A percentile compares a stretch with the other conserved stretches of the same genome.
These are phyloP conservation scores for Agrochola circellaris DNA, from an alignment of 2,888 invertebrate species.

Conservation along the genomic window DNA sequence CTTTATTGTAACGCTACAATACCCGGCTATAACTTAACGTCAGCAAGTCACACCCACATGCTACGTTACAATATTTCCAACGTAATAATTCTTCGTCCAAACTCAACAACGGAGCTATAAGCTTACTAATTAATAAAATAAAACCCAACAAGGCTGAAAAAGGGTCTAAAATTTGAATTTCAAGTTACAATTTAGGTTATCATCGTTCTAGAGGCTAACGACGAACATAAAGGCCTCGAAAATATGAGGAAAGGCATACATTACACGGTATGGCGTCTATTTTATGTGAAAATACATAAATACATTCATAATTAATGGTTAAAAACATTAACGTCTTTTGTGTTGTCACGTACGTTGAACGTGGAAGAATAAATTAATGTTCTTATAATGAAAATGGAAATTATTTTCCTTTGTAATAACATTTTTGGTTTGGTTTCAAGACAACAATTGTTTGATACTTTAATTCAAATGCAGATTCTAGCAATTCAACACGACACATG, in stretches of 20 bases:
- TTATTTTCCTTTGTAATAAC: slow-evolving; percentile 24
- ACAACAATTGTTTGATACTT: not conserved
- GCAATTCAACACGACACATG: not conserved
- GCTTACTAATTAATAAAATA: slow-evolving; percentile 55
- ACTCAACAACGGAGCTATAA: slow-evolving; percentile 26
- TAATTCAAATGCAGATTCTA: slow-evolving; percentile 9
- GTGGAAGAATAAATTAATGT: slow-evolving; percentile 51
- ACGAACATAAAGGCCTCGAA: slow-evolving; percentile 40
- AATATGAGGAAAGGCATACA: slow-evolving; percentile 37
- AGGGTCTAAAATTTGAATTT: slow-evolving; percentile 51
- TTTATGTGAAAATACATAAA: slow-evolving; percentile 50
- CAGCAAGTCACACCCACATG: not conserved
- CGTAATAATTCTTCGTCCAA: slow-evolving; percentile 9
- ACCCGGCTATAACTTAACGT: slow-evolving; percentile 3
- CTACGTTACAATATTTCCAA: not conserved
- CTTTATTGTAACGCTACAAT: not conserved
- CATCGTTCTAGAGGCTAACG: slow-evolving; percentile 36
- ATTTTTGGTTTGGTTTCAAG: slow-evolving; percentile 19
- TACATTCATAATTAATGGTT: slow-evolving; percentile 55
- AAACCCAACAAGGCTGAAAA: slow-evolving; percentile 48
- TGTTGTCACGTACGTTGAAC: slow-evolving; percentile 55
- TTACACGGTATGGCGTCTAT: slow-evolving; percentile 22
- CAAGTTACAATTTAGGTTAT: slow-evolving; percentile 51
- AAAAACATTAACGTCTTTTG: slow-evolving; percentile 54
- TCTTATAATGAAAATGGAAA: slow-evolving; percentile 34